A percentile compares a stretch with the other conserved stretches of the same genome.
phyloP scores from a whole-genome alignment of 2,888 invertebrate genomes.

The Drosophila monieri region DNA sequence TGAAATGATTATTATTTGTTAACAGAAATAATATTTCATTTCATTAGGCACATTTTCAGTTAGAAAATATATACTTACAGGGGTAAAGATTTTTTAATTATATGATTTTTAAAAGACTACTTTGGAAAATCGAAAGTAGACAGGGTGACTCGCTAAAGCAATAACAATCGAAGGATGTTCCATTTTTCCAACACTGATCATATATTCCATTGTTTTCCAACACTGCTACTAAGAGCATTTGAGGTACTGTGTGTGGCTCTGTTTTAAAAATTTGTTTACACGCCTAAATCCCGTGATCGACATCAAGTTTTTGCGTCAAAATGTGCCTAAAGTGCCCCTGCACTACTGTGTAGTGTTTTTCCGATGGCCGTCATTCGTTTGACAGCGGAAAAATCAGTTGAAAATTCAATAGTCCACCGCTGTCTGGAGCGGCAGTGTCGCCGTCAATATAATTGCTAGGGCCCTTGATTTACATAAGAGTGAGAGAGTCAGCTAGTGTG shows the following conservation, averaged over 20 bases:
- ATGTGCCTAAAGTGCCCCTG: slow-evolving; percentile 28
- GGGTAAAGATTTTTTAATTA: no score
- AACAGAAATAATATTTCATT: background rate
- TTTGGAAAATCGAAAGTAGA: background rate
- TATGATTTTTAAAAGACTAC: background rate
- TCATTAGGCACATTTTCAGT: no score
- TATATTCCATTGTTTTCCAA: slow-evolving; percentile 82
- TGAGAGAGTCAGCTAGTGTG: slow-evolving; percentile 65
- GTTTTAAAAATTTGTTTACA: slow-evolving; percentile 68
- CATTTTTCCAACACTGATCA: slow-evolving; percentile 50
- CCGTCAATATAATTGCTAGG: slow-evolving; percentile 61
- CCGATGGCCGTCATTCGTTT: slow-evolving; percentile 10
- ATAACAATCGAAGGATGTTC: background rate
- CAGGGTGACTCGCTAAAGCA: background rate
- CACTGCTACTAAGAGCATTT: slow-evolving; percentile 71
- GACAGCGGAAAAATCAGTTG: slow-evolving; percentile 48
- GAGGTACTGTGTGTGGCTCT: slow-evolving; percentile 70
- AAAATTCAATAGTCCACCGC: slow-evolving; percentile 63
- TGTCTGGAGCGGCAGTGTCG: slow-evolving; percentile 68
- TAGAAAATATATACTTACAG: no score
- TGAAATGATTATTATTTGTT: background rate
- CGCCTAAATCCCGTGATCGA: slow-evolving; percentile 42
- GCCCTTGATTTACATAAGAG: slow-evolving; percentile 62
- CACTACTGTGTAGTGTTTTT: slow-evolving; percentile 46
- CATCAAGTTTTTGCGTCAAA: slow-evolving; percentile 41